Evolutionary conservation across 2,113 vertebrate species (phyloP), one percentile per base, ranked within the genome.

Genomic region (Sturnus vulgaris): DNA sequence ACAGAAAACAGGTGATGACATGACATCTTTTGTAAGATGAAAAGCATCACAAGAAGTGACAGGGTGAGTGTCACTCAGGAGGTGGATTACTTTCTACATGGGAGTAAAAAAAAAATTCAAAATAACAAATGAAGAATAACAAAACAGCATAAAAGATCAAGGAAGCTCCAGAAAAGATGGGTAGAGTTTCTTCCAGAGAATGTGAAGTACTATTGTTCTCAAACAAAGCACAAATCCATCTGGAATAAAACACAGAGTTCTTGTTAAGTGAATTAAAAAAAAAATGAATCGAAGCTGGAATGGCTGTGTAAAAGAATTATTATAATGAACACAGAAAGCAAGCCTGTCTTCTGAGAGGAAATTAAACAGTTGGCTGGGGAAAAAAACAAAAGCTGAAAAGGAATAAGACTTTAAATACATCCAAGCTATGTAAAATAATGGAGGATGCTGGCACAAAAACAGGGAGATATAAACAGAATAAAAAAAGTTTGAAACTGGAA

Each of bases 361-460:
- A 78, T 46, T 40, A 82, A 93, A 92, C 18, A 84, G 39, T 1
- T 80, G 55, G 10, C n/a, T 61, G 2, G 16, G 42, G 46, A 60
- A 82, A 94, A 94, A 94, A 94, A 60, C 35, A 85, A 70, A 92
- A 88, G 39, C 69, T 28, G 21, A 65, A 80, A 77, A 46, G n/a
- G 37, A 87, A 2, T 61, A 69, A 22, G 11, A 65, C 31, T 79
- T 86, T 25, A 79, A 88, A 82, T 49, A 70, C 16, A 63, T 83
- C 42, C 31, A 55, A 83, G 40, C 71, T 47, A n/a, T 35, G 46
- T 46, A 86, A 80, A 92, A 82, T 25, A 88, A 85, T 31, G 25
- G 37, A 65, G 3, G 14, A 65, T 50, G 42, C 50, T 82, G 75
- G 75, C 59, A 85, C 6, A 49, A 82, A 53, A 92, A 64, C 6